phyloP scores from a whole-genome alignment of 2,888 invertebrate genomes.

The Eupithecia subfuscata region DNA sequence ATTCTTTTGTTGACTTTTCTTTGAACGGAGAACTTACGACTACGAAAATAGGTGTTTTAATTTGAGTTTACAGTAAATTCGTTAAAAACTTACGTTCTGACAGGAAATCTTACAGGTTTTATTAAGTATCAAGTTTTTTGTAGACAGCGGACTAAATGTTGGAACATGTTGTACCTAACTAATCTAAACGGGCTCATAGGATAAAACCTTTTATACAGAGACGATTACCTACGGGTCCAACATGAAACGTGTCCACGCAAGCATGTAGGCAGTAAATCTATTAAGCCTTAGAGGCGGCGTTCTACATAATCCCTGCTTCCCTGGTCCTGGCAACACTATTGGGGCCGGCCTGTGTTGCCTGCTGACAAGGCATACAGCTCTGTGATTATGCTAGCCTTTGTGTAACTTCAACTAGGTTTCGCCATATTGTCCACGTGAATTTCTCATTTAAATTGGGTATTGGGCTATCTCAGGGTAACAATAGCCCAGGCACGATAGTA shows the following conservation, averaged over 20 bases:
- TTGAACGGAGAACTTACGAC: slow-evolving; percentile 29
- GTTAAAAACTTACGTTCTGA: neutral
- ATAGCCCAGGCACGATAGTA: slow-evolving; percentile 3
- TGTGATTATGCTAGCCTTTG: slow-evolving; percentile 48
- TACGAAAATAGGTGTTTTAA: slow-evolving; percentile 29
- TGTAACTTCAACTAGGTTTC: slow-evolving; percentile 36
- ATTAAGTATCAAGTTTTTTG: neutral
- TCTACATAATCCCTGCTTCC: slow-evolving; percentile 55
- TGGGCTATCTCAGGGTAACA: slow-evolving; percentile 8
- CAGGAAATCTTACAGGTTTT: neutral
- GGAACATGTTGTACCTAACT: neutral
- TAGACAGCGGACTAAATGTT: neutral
- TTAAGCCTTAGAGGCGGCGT: slow-evolving; percentile 56
- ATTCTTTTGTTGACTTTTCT: slow-evolving; percentile 50
- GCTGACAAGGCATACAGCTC: slow-evolving; percentile 34
- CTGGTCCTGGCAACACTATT: slow-evolving; percentile 43
- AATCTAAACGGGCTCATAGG: neutral
- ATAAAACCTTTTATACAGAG: slow-evolving; percentile 4
- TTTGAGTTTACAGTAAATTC: slow-evolving; percentile 5
- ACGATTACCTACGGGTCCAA: slow-evolving; percentile 6
- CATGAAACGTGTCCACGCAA: slow-evolving; percentile 31
- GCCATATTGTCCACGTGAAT: slow-evolving; percentile 24
- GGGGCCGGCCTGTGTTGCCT: slow-evolving; percentile 39
- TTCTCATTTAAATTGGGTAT: slow-evolving; percentile 27
- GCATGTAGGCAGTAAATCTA: slow-evolving; percentile 60